Evolutionary conservation across 2,113 vertebrate species (phyloP), one percentile per base, ranked within the genome.

Genomic region (Pachypanchax playfairii): DNA sequence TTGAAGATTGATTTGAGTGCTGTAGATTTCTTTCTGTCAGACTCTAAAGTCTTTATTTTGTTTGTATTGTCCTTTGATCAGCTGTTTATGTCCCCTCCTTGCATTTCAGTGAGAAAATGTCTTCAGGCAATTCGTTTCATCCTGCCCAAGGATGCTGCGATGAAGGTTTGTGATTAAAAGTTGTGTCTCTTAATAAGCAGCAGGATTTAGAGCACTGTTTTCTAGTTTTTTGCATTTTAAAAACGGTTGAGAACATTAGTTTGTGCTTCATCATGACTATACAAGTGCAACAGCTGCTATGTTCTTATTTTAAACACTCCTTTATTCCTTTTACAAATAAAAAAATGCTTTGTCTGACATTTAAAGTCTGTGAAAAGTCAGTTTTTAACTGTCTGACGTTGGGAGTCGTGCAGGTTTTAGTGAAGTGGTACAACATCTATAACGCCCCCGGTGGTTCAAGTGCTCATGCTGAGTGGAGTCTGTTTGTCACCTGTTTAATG

Each of bases 341-440:
- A 4, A 2, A 25, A 25, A 15, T 0, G 5, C 28, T 12, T 31
- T 31, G 2, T n/a, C n/a, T n/a, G n/a, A n/a, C n/a, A 8, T 10
- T 20, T 20, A 3, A 14, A n/a, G 4, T 17, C 11, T 24, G 15
- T 31, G 3, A 17, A 26, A 5, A 41, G 17, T 9, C 33, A 11
- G n/a, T 42, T 42, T 42, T 38, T 17, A 38, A 4, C 15, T 3
- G 15, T 26, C n/a, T 22, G 2, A 21, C 26, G 42, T 25, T 47
- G 10, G 24, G 20, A 58, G 54, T 33, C 13, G 1, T 66, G 17
- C 75, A 90, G 88, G 88, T 90, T 44, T 56, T 97, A 74, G 93
- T 98, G 52, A 98, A 98, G 84, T 99, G 97, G 97, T 99, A 99
- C 79, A 98, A 94, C 38, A 95, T 94, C 61, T 95, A 97, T 78